These are phyloP conservation scores for human (Homo sapiens) DNA, from an alignment of 2,113 vertebrate genomes.

Conservation along the genomic window GRCh38 chr5:161766501-161767000, in stretches of 20 bases:
- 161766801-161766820: constrained; percentile 41
- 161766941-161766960: constrained; percentile 48
- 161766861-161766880: constrained; percentile 61
- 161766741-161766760: constrained; percentile 41
- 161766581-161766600: not conserved
- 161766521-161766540: not conserved
- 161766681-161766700: not conserved
- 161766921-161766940: not conserved
- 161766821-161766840: not conserved
- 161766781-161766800: not conserved
- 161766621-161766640: not conserved
- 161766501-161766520: not conserved
- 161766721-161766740: not conserved
- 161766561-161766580: not conserved
- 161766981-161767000: constrained; percentile 57
- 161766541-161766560: not conserved
- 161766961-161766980: constrained; percentile 65
- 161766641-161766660: not conserved
- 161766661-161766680: not conserved
- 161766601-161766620: not conserved
- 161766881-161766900: constrained; percentile 55
- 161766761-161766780: not conserved
- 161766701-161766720: not conserved
- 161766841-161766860: constrained; percentile 64
- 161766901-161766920: not conserved